Conservation (phyloP, 2,113 vertebrate species). For the Oceanites oceanicus region DNA sequence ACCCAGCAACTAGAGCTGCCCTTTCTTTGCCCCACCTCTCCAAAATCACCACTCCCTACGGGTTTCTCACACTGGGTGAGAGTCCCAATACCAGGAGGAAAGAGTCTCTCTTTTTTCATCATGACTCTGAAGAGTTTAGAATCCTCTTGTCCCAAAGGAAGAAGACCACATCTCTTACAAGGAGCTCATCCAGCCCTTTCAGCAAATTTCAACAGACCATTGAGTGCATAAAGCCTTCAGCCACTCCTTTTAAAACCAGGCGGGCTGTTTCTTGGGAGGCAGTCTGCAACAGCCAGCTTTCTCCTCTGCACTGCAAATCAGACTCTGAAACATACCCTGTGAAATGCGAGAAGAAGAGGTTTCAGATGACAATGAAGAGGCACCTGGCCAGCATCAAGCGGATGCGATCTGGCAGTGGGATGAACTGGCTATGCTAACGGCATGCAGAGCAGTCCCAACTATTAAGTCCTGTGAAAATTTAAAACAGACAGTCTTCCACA, state of each 20-base stretch:
- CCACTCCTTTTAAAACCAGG: neutral
- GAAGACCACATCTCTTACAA: neutral
- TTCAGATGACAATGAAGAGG: conserved; percentile 62
- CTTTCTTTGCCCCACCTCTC: conserved; percentile 67
- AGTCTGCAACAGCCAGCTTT: neutral
- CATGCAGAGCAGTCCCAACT: rapidly evolving
- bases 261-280: neutral
- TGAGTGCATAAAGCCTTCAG: neutral
- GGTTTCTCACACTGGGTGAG: conserved; percentile 66
- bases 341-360: conserved; percentile 60
- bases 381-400: conserved; percentile 33
- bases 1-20: conserved; percentile 57
- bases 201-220: neutral
- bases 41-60: conserved; percentile 68
- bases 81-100: conserved; percentile 69
- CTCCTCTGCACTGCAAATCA: neutral
- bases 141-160: conserved; percentile 20
- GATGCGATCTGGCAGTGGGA: neutral
- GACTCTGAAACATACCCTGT: neutral
- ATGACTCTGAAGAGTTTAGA: conserved; percentile 23
- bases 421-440: neutral
- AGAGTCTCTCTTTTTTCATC: conserved; percentile 73
- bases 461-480: neutral
- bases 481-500: neutral
- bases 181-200: neutral